A percentile compares a stretch with the other conserved stretches of the same genome.
Evolutionary conservation across 2,113 vertebrate genomes (phyloP).

Genomic region (Erinaceus europaeus): DNA sequence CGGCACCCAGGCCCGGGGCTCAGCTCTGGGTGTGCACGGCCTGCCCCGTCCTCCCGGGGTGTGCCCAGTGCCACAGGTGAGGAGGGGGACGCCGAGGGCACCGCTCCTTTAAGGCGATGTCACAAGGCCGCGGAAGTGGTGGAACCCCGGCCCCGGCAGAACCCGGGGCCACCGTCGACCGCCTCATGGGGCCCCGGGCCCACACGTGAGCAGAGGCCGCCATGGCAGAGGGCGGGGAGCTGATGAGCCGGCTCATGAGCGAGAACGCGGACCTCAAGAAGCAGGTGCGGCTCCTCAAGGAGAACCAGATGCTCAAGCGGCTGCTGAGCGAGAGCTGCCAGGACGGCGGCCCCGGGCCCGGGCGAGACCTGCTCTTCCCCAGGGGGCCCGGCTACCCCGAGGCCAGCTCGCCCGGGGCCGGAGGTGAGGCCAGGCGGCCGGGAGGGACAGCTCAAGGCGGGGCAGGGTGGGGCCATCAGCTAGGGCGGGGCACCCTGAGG

Average conservation of each 20-base stretch:
- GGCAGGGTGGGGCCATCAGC: rapidly evolving
- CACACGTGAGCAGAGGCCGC: neutral
- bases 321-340: conserved; percentile 69
- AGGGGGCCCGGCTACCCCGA: conserved; percentile 19
- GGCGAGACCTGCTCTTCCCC: neutral
- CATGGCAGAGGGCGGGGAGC: conserved; percentile 59
- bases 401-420: neutral
- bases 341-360: neutral
- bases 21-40: neutral
- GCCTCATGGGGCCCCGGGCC: conserved; percentile 24
- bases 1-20: neutral
- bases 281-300: conserved; percentile 72
- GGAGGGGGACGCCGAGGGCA: too few species aligned
- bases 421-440: conserved; percentile 49
- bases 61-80: neutral
- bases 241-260: conserved; percentile 63
- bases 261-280: conserved; percentile 75
- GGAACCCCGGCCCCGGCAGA: neutral
- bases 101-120: conserved; percentile 67
- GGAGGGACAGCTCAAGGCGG: neutral
- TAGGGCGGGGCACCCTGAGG: too few species aligned
- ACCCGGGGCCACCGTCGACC: conserved; percentile 3
- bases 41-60: neutral
- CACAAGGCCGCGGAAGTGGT: conserved; percentile 69
- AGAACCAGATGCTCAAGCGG: conserved; percentile 70